Base-by-base conservation (phyloP, 2,797 vertebrate species). In the Cryptoblepharus egeriae region DNA sequence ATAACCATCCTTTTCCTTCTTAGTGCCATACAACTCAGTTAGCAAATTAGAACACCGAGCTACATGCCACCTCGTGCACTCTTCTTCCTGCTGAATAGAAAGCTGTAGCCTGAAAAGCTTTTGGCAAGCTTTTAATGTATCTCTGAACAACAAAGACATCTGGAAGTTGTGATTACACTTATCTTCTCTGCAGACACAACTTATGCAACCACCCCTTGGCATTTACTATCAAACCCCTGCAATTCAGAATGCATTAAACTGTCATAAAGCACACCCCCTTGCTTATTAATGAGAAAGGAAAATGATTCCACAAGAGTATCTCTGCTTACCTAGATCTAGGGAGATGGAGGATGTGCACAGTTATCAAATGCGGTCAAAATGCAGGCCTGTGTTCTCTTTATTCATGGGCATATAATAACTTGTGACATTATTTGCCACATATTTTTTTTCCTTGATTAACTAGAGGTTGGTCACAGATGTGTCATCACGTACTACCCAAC, bases 141-240 rank as follows among this genome's bases (percentile, higher is more conserved):
- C 73, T 11, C 37, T 80, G 77, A 90, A 64, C 84, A 84, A 57
- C 87, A 88, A 67, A 61, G 74, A 49, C 70, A 2, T 60, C 30
- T 90, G 91, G 63, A 77, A 78, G 35, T n/a, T 79, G 89, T 89
- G 92, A 93, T 93, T 92, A 64, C 52, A 10, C 5, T 90, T 93
- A 92, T 84, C 80, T 0, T 88, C 82, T 87, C 81, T 79, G 84
- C 91, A 93, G 88, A 64, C 79, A 79, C 86, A 89, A 81, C 55
- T 65, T 58, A 68, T 24, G 1, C 79, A 83, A 69, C 77, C 37
- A 84, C 4, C 55, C 63, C 49, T 88, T 85, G 89, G 79, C 75
- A 77, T 87, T 88, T 87, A 37, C 80, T 84, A 80, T 65, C 60
- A 85, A 80, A 88, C 64, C 37, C 28, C 37, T 83, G 16, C 63